Conservation (phyloP, 2,113 vertebrate genomes). For the Varanus salvator region DNA sequence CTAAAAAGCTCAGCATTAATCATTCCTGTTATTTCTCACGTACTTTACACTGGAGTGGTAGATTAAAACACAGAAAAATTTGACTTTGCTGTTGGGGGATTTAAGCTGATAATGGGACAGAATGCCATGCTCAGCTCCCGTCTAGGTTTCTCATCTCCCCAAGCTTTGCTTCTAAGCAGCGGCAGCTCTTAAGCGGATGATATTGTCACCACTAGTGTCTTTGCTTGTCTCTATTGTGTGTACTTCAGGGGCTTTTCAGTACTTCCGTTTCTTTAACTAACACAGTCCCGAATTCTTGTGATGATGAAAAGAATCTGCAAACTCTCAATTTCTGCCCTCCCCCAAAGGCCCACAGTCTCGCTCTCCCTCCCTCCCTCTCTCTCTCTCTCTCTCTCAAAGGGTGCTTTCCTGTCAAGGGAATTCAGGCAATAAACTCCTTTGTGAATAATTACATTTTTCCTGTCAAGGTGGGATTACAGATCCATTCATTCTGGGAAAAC, state of each 20-base stretch:
- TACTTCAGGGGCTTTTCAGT: conserved; percentile 49
- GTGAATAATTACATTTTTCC: conserved; percentile 72
- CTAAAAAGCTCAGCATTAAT: too few relatives aligned
- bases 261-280: conserved; percentile 17
- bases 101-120: neutral
- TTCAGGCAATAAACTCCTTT: conserved; percentile 57
- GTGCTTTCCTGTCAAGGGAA: conserved; percentile 61
- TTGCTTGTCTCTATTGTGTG: conserved; percentile 36
- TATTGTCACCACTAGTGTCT: neutral
- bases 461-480: conserved; percentile 74
- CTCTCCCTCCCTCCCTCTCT: conserved; percentile 29
- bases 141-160: neutral
- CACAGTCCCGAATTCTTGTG: conserved; percentile 40
- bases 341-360: neutral
- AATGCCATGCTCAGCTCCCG: neutral
- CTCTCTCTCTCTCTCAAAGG: neutral
- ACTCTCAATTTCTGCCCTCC: conserved; percentile 52
- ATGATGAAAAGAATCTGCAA: conserved; percentile 59
- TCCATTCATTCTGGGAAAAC: conserved; percentile 68
- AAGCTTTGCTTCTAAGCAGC: neutral
- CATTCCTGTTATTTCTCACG: neutral
- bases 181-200: neutral
- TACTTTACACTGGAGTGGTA: neutral
- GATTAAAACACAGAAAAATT: neutral
- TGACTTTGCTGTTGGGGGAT: neutral